phyloP scores from a whole-genome alignment of 2,113 vertebrate genomes.

The Gavialis gangeticus region DNA sequence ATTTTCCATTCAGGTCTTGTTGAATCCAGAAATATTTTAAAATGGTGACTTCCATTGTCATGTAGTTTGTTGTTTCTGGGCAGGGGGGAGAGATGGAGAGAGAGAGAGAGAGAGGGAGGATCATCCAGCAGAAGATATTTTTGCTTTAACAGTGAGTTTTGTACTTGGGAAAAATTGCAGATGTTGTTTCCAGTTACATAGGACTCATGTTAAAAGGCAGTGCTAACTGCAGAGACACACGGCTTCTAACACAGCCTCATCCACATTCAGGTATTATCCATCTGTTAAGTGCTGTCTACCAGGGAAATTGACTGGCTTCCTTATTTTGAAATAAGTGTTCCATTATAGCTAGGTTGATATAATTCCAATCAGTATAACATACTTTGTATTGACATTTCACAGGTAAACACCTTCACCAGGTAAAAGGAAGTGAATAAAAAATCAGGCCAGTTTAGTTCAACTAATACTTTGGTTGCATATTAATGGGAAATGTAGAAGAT shows the following conservation, averaged over 20 bases:
- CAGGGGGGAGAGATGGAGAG: not conserved
- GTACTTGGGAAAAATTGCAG: not conserved
- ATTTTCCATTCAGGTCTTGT: not conserved
- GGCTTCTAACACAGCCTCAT: not conserved
- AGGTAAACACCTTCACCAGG: not conserved
- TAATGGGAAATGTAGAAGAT: not conserved
- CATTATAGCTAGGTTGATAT: rapidly evolving
- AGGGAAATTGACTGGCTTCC: rapidly evolving
- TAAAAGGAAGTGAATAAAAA: not conserved
- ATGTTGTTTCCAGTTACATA: not conserved
- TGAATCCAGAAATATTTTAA: not conserved
- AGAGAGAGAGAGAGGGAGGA: not conserved
- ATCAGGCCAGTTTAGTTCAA: not conserved
- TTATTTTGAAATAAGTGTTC: not conserved
- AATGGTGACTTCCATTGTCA: not conserved
- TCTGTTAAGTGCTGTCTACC: not conserved
- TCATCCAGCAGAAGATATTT: not conserved
- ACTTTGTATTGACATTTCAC: not conserved
- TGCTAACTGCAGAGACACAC: not conserved
- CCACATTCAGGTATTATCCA: not conserved
- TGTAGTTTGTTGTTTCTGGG: not conserved
- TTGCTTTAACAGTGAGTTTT: not conserved
- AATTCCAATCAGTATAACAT: not conserved
- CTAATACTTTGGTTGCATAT: not conserved
- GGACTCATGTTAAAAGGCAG: not conserved